Conservation (phyloP, 2,113 vertebrate species). For the Rattus rattus region DNA sequence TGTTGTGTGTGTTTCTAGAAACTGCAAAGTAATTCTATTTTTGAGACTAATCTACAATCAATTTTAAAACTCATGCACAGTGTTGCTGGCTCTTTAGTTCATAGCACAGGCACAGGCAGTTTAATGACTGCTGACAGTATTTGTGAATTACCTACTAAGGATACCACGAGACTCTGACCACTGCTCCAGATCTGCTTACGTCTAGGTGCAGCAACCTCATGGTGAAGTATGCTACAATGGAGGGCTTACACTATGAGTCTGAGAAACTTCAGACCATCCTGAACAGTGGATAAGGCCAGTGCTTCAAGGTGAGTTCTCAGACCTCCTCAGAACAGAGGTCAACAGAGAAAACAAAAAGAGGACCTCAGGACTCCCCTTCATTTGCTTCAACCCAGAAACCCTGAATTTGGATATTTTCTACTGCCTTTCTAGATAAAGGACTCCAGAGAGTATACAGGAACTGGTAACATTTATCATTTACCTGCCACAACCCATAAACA, state of each 20-base stretch:
- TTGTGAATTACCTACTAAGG: neutral
- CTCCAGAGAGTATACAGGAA: neutral
- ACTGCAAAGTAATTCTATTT: neutral
- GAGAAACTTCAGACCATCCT: neutral
- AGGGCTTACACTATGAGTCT: neutral
- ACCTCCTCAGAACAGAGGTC: neutral
- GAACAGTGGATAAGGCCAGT: neutral
- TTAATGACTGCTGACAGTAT: neutral
- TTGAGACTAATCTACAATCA: neutral
- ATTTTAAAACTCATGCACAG: constrained; percentile 9
- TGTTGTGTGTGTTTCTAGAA: neutral
- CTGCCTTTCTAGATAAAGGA: neutral
- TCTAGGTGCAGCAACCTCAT: neutral
- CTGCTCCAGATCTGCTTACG: neutral
- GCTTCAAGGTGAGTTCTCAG: neutral
- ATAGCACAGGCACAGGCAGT: neutral
- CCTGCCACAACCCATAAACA: neutral
- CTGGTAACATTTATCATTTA: neutral
- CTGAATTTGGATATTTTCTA: neutral
- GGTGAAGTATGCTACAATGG: neutral
- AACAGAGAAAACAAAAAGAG: neutral
- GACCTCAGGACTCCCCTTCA: neutral
- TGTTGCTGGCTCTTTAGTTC: neutral
- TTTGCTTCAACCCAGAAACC: neutral
- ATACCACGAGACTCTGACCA: neutral